Conservation (phyloP, 2,797 vertebrate genomes). For the Megalops cyprinoides region DNA sequence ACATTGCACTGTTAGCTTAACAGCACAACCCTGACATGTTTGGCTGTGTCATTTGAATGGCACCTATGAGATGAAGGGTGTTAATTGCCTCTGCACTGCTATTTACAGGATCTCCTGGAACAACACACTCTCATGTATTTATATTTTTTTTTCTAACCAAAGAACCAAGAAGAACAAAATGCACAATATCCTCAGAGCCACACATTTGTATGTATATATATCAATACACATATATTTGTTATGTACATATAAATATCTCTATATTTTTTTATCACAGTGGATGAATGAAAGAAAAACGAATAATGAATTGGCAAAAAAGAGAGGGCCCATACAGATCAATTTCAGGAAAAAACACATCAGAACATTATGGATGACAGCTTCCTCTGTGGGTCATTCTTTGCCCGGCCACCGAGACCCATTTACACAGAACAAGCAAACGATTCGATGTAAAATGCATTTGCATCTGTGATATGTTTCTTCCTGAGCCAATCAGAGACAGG, state of each 20-base stretch:
- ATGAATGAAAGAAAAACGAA: background rate
- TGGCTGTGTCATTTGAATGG: slow-evolving; percentile 57
- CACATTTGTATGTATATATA: too few relatives aligned
- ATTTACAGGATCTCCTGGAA: slow-evolving; percentile 61
- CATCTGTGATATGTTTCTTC: slow-evolving; percentile 15
- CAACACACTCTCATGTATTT: too few relatives aligned
- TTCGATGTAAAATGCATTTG: background rate
- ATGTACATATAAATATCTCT: background rate
- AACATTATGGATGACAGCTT: background rate
- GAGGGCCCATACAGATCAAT: background rate
- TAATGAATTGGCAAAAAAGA: background rate
- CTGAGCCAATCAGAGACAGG: slow-evolving; percentile 14
- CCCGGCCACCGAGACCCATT: background rate
- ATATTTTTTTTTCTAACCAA: background rate
- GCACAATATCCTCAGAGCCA: too few relatives aligned
- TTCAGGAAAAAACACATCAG: background rate
- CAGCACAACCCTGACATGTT: background rate
- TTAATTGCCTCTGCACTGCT: slow-evolving; percentile 67
- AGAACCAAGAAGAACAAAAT: too few relatives aligned
- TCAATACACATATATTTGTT: background rate
- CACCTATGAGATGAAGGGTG: slow-evolving; percentile 58
- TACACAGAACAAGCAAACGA: background rate
- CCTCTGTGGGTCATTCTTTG: background rate
- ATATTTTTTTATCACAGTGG: background rate
- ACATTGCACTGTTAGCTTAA: background rate